Evolutionary conservation across 2,888 invertebrate species (phyloP), one percentile per base, ranked within the genome.

Genomic region (Cantharis rustica): DNA sequence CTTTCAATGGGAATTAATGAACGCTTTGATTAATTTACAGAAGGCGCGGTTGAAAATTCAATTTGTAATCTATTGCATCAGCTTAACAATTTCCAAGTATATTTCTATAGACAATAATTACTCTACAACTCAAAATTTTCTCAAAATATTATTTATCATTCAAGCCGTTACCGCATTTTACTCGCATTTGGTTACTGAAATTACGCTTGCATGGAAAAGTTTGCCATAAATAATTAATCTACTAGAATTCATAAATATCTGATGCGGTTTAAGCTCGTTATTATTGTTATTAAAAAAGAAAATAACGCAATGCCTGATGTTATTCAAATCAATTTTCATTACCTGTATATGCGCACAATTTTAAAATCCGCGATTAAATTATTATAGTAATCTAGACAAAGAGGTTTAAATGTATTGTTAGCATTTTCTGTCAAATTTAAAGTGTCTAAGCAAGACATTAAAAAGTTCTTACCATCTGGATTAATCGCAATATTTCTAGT

Each of bases 21-120:
- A 47, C 23, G 47, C 17, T 61, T 17, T 63, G 62, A 68, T 72
- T 75, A 75, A 75, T 75, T 72, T 71, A 47, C 47, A 66, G 61
- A 63, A 77, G 77, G 77, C 16, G 77, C 68, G 74, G 77, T 72
- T 66, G 68, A 76, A 76, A 73, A 76, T 76, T 73, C 71, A 74
- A 77, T 77, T 74, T 77, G 73, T 74, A 62, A 64, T 68, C 27
- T 62, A 73, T 73, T 73, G 68, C 72, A 72, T 72, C 72, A 72
- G 27, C 63, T n/a, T 27, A 71, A 13, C 16, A 23, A 20, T 71
- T 71, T 63, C 27, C 71, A 63, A 27, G 71, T 71, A 63, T 71
- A 63, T 71, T 20, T 62, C 17, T 23, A 62, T 17, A 62, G 16
- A 66, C 62, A 16, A 62, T 71, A 47, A 47, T 47, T 47, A 47